Conservation (phyloP, 2,888 invertebrate species). For the Spodoptera exigua region DNA sequence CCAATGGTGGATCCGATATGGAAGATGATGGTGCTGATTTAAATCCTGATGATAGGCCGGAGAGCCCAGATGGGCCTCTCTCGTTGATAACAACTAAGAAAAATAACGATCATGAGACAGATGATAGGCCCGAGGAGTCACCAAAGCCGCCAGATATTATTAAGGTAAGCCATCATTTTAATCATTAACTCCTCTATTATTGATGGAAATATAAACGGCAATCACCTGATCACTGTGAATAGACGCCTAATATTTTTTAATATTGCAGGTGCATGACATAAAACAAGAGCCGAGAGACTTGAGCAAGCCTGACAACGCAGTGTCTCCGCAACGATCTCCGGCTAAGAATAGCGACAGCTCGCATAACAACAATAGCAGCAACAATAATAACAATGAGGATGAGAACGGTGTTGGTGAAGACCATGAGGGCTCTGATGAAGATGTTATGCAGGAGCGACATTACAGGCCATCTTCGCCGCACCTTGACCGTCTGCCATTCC, state of each 20-base stretch:
- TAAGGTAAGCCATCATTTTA: constrained; percentile 72
- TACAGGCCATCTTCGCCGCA: constrained; percentile 81
- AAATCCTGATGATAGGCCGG: constrained; percentile 88
- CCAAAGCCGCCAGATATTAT: constrained; percentile 88
- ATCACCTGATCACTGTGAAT: not conserved
- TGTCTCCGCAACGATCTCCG: constrained; percentile 87
- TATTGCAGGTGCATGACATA: constrained; percentile 85
- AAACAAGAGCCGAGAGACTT: constrained; percentile 88
- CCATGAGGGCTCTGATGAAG: constrained; percentile 87
- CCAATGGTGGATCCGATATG: constrained; percentile 91
- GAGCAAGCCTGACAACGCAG: constrained; percentile 76
- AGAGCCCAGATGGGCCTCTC: constrained; percentile 91
- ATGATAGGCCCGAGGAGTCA: constrained; percentile 85
- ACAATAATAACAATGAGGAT: constrained; percentile 84
- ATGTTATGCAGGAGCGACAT: constrained; percentile 81
- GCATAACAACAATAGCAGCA: constrained; percentile 80
- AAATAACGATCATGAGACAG: constrained; percentile 80
- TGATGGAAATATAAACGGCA: no score
- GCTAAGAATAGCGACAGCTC: constrained; percentile 89
- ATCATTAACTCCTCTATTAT: no score
- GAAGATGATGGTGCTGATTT: constrained; percentile 91
- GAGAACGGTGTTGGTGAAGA: constrained; percentile 86
- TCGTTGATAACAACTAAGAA: constrained; percentile 91
- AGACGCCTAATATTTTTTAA: constrained; percentile 25
- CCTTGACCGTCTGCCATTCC: constrained; percentile 90